Base-by-base conservation (phyloP, 2,113 vertebrate genomes). In the Nymphicus hollandicus region DNA sequence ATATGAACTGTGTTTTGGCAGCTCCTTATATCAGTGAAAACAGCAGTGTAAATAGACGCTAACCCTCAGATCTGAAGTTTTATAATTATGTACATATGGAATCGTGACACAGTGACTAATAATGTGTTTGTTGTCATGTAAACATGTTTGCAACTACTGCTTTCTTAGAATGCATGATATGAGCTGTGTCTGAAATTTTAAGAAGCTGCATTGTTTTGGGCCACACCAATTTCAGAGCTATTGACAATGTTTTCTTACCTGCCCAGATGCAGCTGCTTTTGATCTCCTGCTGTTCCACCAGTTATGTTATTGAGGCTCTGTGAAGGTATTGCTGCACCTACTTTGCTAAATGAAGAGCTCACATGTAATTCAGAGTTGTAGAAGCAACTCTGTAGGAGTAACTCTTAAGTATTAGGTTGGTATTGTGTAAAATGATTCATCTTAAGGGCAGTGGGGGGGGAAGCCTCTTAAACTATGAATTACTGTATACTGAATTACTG, bases 151-250 rank as follows among this genome's bases (percentile, higher is more conserved):
- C 74, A 91, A 56, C 33, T 66, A 3, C 49, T 50, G 16, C 9
- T 4, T 88, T 96, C 15, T 22, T 89, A 37, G 35, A 94, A 29
- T 41, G 90, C 17, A 4, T 1, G 0, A 8, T 46, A 0, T 13
- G 39, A 55, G 18, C 74, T 88, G 41, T 88, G 58, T 70, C 72
- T 93, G 76, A 94, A 86, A 85, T 91, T 93, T 86, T 60, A 81
- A 64, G 71, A 81, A 81, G 24, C 76, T 91, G 50, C 43, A 3
- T 41, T 86, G 68, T 63, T 91, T 87, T 71, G 79, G 20, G 11
- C 68, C 7, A 9, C 7, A 3, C 24, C 1, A 2, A 5, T 88
- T 95, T 78, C 44, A 66, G 55, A 94, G 55, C 60, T 37, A 65
- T 33, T 28, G 16, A 14, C 25, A 4, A 0, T 50, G 17, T 88